Base-by-base conservation (phyloP, 2,888 invertebrate species). In the Harmothoe impar region DNA sequence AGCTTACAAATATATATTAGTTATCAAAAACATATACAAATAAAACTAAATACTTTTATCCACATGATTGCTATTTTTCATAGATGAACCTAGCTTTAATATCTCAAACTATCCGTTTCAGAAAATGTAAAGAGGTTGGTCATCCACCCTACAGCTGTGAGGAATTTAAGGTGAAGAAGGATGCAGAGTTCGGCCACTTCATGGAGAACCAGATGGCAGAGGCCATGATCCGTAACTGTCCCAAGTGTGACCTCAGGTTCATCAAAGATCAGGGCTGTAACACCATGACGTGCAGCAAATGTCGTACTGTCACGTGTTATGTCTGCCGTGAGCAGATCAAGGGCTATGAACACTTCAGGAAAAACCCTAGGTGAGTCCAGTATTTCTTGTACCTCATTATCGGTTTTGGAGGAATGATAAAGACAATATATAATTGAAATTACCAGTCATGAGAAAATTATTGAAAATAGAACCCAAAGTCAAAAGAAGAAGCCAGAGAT, bases 171-270 rank as follows among this genome's bases (percentile, higher is more conserved):
- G 94, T 94, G 86, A 93, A 94, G 91, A 93, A 93, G 31, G 95
- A 94, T 91, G 94, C 94, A 78, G 92, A 91, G 89, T 94, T 95
- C 94, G 93, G 95, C 35, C 94, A 94, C 0, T 96, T 95, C 93
- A 96, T 97, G 33, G 97, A 97, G 94, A 96, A 96, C 92, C 96
- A 96, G 93, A 96, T 95, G 91, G 93, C 95, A 0, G 95, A 95
- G 90, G 94, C 95, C 68, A 95, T 95, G 94, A 91, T 95, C 33
- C 92, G 95, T 15, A 93, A 92, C 23, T 95, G 95, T 91, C 93
- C 93, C 43, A 92, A 89, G 7, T 95, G 95, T 92, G 93, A 94
- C 78, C 94, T 94, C 91, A 90, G 93, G 17, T 94, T 94, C 91
- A 92, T 93, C 62, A 95, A 95, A 91, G 78, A 93, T 10, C 91